These are phyloP conservation scores for Crepidodera aurea DNA, from an alignment of 2,888 invertebrate genomes.

Conservation along the genomic window DNA sequence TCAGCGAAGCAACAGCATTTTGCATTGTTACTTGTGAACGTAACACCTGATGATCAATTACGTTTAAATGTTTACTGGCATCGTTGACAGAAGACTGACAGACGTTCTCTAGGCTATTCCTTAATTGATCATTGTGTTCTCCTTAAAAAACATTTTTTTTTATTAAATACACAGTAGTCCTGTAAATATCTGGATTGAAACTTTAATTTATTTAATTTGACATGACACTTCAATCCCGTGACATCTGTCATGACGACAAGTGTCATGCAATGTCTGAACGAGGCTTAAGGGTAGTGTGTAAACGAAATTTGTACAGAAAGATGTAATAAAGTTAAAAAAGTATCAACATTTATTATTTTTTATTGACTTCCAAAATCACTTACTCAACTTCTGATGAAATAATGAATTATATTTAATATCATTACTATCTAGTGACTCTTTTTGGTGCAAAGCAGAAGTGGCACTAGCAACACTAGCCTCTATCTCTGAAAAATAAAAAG, in stretches of 20 bases:
- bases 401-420: conserved; percentile 49
- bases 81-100: conserved; percentile 50
- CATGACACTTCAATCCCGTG: too few relatives aligned
- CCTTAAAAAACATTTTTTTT: conserved; percentile 51
- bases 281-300: too few relatives aligned
- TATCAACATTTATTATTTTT: too few relatives aligned
- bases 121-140: conserved; percentile 54
- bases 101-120: conserved; percentile 51
- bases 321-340: too few relatives aligned
- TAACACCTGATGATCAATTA: conserved; percentile 56
- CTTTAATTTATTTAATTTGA: too few relatives aligned
- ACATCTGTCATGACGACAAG: too few relatives aligned
- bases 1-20: conserved; percentile 55
- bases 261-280: too few relatives aligned
- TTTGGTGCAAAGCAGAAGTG: conserved; percentile 48
- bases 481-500: conserved; percentile 52
- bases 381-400: conserved; percentile 55
- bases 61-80: conserved; percentile 52
- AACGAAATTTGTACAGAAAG: too few relatives aligned
- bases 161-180: too few relatives aligned
- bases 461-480: conserved; percentile 53
- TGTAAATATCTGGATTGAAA: too few relatives aligned
- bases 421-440: conserved; percentile 25
- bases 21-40: conserved; percentile 58
- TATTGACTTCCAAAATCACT: conserved; percentile 36